Evolutionary conservation across 2,888 invertebrate genomes (phyloP), one percentile per base, ranked within the genome.

Genomic region (Melinaea menophilus): DNA sequence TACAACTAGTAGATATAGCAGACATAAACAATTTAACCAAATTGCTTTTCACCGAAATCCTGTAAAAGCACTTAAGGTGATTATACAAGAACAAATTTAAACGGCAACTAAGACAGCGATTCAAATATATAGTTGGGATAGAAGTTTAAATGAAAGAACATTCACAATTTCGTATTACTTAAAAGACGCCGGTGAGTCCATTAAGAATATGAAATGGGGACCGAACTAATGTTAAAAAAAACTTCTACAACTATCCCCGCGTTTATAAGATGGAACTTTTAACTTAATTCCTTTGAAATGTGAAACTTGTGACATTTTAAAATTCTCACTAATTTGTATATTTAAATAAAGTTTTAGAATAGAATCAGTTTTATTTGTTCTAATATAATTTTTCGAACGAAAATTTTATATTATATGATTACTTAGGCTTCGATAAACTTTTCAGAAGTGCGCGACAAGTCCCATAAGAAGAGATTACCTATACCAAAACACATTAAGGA

Each of bases 131-230:
- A 67, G 69, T 67, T 69, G 56, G 58, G 69, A 63, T 67, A 67
- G 69, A 63, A 65, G 59, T 63, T 65, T 65, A 64, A 69, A 69
- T 65, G 67, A 65, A 68, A 63, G 65, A 68, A 63, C 65, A 68
- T 68, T 68, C 65, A 63, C 65, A 69, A 65, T 67, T 69, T 69
- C 58, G 65, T 67, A 61, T 69, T 69, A 67, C 65, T 67, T 69
- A 63, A 65, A 54, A 69, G 67, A 67, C 67, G 75, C 77, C 78
- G 79, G 79, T 79, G 76, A 81, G 77, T 81, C 82, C 81, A 83
- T 81, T 84, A 82, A 75, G 79, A 82, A 81, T 79, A 82, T 82
- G 79, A 83, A 84, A 80, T 79, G 79, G 76, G 78, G 76, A 75
- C 71, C 72, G 73, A 76, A 75, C 73, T 76, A 79, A 80, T 80